Evolutionary conservation across 2,113 vertebrate genomes (phyloP), one percentile per base, ranked within the genome.

Genomic region (Enhydra lutris): DNA sequence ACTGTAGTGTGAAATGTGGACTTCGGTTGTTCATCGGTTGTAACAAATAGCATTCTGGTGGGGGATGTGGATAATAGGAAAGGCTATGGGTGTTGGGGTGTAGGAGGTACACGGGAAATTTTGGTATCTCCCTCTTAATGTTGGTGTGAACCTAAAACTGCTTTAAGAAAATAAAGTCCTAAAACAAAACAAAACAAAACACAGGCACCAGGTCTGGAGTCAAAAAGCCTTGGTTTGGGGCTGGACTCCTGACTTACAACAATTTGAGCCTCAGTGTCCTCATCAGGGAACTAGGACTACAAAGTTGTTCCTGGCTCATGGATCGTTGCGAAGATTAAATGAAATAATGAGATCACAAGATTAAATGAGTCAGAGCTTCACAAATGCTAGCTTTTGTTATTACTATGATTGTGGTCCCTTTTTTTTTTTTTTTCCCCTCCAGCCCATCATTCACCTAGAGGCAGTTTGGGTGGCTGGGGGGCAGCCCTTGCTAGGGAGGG

Each of bases 11-110:
- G 45, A 50, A 50, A 17, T 4, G 9, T 20, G 29, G 76, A 20
- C 76, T 50, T 31, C 2, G 2, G 24, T n/a, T n/a, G n/a, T n/a
- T 45, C 6, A 45, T 76, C 1, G 0, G 2, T 45, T 76, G 13
- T 17, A 6, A 76, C 24, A 29, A 45, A 76, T 45, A 14, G 3
- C 7, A 17, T 13, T 26, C 13, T 45, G 24, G 42, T 29, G 42
- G 73, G 39, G 13, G 24, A 7, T 29, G 42, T 76, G 73, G 13
- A 29, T 76, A 17, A 74, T 8, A 1, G 73, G 42, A 69, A 24
- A 76, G 24, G 39, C 73, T 17, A 24, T 26, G 42, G 73, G 73
- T 76, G 12, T 76, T 3, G 42, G 39, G 13, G 13, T 15, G 39
- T 7, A 45, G 73, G 23, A 13, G 42, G 7, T 29, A 29, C 42